phyloP scores from a whole-genome alignment of 2,113 vertebrate genomes.

The Sigmodon hispidus region DNA sequence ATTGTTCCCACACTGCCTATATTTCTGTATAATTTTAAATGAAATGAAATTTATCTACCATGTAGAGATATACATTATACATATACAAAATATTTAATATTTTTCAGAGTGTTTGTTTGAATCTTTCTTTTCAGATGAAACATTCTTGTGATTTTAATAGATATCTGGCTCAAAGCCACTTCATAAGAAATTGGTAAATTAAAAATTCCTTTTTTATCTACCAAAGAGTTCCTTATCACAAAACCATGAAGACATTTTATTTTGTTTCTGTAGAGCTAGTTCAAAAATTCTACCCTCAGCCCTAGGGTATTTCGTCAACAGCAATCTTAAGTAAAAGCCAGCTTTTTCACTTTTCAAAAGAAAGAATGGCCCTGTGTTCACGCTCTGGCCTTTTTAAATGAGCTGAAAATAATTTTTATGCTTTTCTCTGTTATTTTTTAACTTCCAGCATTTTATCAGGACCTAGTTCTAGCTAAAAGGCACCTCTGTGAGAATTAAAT shows the following conservation, averaged over 20 bases:
- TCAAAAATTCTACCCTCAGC: slow-evolving; percentile 57
- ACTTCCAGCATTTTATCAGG: slow-evolving; percentile 40
- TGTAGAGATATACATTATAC: neutral
- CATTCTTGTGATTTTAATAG: neutral
- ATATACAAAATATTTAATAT: slow-evolving; percentile 15
- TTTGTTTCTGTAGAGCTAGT: slow-evolving; percentile 55
- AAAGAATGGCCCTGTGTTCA: slow-evolving; percentile 23
- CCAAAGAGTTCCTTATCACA: slow-evolving; percentile 44
- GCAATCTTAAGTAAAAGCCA: slow-evolving; percentile 47
- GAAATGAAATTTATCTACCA: slow-evolving; percentile 31
- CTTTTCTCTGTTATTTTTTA: slow-evolving; percentile 31
- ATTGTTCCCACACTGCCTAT: neutral
- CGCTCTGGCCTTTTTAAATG: slow-evolving; percentile 58
- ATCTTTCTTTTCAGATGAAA: slow-evolving; percentile 27
- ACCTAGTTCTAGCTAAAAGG: slow-evolving; percentile 5
- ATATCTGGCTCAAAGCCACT: slow-evolving; percentile 1
- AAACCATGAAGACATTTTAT: slow-evolving; percentile 7
- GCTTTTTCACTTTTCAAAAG: slow-evolving; percentile 62
- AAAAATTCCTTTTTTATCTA: slow-evolving; percentile 45
- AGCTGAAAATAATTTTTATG: slow-evolving; percentile 55
- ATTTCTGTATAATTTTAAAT: slow-evolving; percentile 16
- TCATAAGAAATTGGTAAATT: slow-evolving; percentile 58
- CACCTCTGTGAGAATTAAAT: slow-evolving; percentile 61
- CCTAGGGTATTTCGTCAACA: slow-evolving; percentile 47
- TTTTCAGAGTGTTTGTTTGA: slow-evolving; percentile 2